Percentiles rank a stretch among this genome's conserved stretches.
phyloP scores from a whole-genome alignment of 2,888 invertebrate genomes.

The Limnephilus lunatus region DNA sequence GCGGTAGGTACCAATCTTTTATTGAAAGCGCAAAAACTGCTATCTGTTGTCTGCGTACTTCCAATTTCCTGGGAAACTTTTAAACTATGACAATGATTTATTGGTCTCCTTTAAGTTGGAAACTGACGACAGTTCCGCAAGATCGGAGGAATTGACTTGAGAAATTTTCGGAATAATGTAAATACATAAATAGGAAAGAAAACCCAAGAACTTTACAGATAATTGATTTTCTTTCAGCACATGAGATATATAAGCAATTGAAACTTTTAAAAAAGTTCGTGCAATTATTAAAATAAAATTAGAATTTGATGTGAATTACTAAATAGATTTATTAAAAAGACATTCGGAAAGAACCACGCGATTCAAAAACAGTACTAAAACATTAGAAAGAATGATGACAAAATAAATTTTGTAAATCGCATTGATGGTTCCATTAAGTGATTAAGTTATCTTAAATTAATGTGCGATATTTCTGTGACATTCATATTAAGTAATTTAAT shows the following conservation, averaged over 20 bases:
- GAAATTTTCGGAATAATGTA: conserved; percentile 10
- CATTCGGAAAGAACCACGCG: too few species aligned
- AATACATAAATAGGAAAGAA: not conserved
- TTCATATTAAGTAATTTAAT: conserved; percentile 35
- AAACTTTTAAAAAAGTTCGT: not conserved
- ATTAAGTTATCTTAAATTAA: not conserved
- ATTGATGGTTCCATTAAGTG: not conserved
- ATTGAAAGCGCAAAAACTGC: conserved; percentile 21
- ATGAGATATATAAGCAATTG: not conserved
- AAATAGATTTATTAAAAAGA: too few species aligned
- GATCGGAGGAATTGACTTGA: conserved; percentile 23
- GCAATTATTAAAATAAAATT: not conserved
- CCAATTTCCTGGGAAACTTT: conserved; percentile 35
- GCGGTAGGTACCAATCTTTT: not conserved
- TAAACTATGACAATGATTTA: conserved; percentile 34
- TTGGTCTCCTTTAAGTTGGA: conserved; percentile 24
- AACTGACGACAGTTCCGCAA: conserved; percentile 15
- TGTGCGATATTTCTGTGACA: conserved; percentile 30
- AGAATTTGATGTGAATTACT: too few species aligned
- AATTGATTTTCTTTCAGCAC: not conserved
- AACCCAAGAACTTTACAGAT: not conserved
- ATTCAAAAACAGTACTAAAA: too few species aligned
- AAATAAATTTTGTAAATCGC: not conserved
- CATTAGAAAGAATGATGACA: too few species aligned
- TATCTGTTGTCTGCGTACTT: not conserved